Conservation (phyloP, 2,113 vertebrate species). For the Calyptommatus sinebrachiatus region DNA sequence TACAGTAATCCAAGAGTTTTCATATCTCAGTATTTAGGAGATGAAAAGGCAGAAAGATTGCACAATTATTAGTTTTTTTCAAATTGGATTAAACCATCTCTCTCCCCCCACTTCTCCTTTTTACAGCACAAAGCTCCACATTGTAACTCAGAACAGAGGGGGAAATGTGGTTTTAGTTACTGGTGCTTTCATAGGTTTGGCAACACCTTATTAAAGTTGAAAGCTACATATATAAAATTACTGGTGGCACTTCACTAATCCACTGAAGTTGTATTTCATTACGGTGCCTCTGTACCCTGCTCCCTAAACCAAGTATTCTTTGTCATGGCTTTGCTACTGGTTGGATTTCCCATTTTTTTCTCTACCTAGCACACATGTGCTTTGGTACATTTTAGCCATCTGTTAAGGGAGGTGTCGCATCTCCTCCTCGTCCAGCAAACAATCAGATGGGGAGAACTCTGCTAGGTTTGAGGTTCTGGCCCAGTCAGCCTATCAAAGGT, state of each 20-base stretch:
- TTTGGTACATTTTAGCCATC: neutral
- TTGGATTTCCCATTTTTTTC: neutral
- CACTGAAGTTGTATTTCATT: slow-evolving; percentile 30
- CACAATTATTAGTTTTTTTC: slow-evolving; percentile 51
- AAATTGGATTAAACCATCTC: slow-evolving; percentile 57
- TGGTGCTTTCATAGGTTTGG: slow-evolving; percentile 62
- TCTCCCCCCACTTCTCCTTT: neutral
- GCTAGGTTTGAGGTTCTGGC: no score
- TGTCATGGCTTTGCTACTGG: neutral
- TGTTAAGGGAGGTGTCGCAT: neutral
- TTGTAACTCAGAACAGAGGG: slow-evolving; percentile 33
- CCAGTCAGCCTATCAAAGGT: no score
- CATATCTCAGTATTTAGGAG: slow-evolving; percentile 51
- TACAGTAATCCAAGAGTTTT: slow-evolving; percentile 34
- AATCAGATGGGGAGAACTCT: no score
- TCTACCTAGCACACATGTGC: neutral
- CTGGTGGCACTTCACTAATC: slow-evolving; percentile 37
- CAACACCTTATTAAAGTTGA: slow-evolving; percentile 71
- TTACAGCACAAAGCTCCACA: slow-evolving; percentile 44
- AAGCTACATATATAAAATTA: slow-evolving; percentile 52
- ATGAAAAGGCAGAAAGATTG: slow-evolving; percentile 43
- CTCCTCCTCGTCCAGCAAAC: neutral
- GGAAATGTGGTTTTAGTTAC: slow-evolving; percentile 51
- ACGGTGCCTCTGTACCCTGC: slow-evolving; percentile 24
- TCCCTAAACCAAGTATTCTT: slow-evolving; percentile 2